Percentiles rank a stretch among this genome's conserved stretches.
phyloP scores from a whole-genome alignment of 2,797 vertebrate genomes.

The Acanthurus lineatus region DNA sequence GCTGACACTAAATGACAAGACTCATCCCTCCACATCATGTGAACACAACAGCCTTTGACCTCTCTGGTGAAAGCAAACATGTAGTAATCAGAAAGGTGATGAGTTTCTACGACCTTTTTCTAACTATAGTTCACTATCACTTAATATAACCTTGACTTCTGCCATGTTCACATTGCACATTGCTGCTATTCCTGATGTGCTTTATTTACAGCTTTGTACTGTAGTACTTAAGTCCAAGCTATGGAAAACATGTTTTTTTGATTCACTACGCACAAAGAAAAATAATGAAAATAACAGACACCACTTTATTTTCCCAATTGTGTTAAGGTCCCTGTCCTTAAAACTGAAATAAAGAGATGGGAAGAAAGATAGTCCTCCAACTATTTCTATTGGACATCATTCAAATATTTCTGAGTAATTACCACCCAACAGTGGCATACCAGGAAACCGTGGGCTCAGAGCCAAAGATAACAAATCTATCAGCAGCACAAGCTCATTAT shows the following conservation, averaged over 20 bases:
- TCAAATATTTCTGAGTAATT: conserved; percentile 66
- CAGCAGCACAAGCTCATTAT: conserved; percentile 42
- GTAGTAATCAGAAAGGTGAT: conserved; percentile 46
- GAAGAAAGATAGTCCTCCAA: conserved; percentile 16
- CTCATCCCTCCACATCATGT: conserved; percentile 43
- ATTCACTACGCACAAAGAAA: conserved; percentile 9
- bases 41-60: conserved; percentile 65
- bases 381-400: conserved; percentile 57
- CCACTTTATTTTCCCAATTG: conserved; percentile 39
- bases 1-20: neutral
- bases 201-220: conserved; percentile 34
- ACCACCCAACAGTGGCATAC: conserved; percentile 44
- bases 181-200: conserved; percentile 41
- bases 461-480: conserved; percentile 59
- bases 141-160: conserved; percentile 40
- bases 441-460: conserved; percentile 48
- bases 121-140: conserved; percentile 2
- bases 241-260: conserved; percentile 50
- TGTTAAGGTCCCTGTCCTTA: conserved; percentile 37
- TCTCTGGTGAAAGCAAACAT: conserved; percentile 42
- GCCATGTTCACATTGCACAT: conserved; percentile 38
- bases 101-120: conserved; percentile 29
- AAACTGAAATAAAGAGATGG: conserved; percentile 27
- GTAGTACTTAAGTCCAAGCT: conserved; percentile 28
- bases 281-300: conserved; percentile 51